Evolutionary conservation across 2,113 vertebrate species (phyloP), one percentile per base, ranked within the genome.

Genomic region (Eidolon helvum): DNA sequence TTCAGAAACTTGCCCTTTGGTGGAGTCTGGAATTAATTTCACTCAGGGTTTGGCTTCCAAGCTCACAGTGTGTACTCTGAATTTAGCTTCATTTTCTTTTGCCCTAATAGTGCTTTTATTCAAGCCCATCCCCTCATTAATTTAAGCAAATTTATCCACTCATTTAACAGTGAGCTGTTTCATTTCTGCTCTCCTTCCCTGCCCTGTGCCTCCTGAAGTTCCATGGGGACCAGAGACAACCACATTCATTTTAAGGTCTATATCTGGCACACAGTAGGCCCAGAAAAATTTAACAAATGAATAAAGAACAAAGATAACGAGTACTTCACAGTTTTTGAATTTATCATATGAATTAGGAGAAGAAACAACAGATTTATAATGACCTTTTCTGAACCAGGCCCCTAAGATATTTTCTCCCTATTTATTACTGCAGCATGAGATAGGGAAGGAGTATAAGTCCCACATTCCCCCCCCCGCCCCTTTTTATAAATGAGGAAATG

Each of bases 41-140:
- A 33, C 26, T 7, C 4, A 14, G 57, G 2, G 11, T 75, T 43
- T 82, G 43, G 33, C 57, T 69, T 87, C 74, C 19, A 90, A 43
- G 28, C 28, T 61, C 74, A 77, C 12, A 28, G 3, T 71, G 15
- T 48, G 30, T 50, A 59, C 72, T 35, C 19, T 53, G 35, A 93
- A 95, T 89, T 86, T 92, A 86, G 28, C 57, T 35, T 85, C 38
- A 35, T 80, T 84, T 89, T 83, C 38, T 80, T 83, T 85, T 57
- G 28, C 3, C 24, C 28, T 48, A 19, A 84, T n/a, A 21, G 14
- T 35, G 18, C 7, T 65, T 75, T 79, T 40, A 50, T 63, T 94
- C 61, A 77, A 40, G 15, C 26, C 40, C 6, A 35, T 30, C 5
- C 4, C 16, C 18, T 48, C 28, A 57, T 15, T 78, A 40, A 19